Evolutionary conservation across 2,113 vertebrate genomes (phyloP), one percentile per base, ranked within the genome.

Genomic region (Phrynocephalus versicolor): DNA sequence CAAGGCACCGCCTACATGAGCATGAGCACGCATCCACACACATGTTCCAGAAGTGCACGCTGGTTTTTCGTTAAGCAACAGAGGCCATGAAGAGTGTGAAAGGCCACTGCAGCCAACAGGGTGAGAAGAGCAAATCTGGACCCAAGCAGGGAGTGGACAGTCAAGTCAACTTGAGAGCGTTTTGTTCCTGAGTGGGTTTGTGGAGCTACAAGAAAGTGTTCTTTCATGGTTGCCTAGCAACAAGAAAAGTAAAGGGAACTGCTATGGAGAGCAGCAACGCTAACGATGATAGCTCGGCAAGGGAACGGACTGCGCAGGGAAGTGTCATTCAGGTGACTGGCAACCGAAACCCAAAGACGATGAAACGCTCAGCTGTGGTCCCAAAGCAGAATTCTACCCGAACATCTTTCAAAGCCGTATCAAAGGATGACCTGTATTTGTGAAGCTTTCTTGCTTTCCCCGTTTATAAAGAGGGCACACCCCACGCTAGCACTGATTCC

Each of bases 141-240:
- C 18, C 2, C 23, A 60, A 57, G 25, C n/a, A 18, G 16, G 27
- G 39, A 37, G 23, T 35, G 37, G 64, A 67, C 2, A 0, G 0
- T 27, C 1, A 1, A 33, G 37, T 79, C 30, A 27, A 30, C 45
- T 25, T 9, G 62, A 2, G 0, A 72, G 80, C 3, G 1, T 83
- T 74, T 74, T 2, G 15, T 87, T 76, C 77, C 69, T 0, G 0
- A n/a, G 41, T 71, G 74, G 67, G 82, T 77, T 51, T 80, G 35
- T 77, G 57, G 37, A 85, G 1, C 51, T 78, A 58, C 33, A 65
- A 65, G 15, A 14, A 51, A 79, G 74, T 64, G 72, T 62, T 37
- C 78, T 71, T 51, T 85, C 57, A 87, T 81, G 71, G 87, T 89
- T 92, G 89, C 88, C 35, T 81, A 85, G 92, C 90, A 89, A 89